phyloP scores from a whole-genome alignment of 2,888 invertebrate species.

The Gnatocerus cornutus region DNA sequence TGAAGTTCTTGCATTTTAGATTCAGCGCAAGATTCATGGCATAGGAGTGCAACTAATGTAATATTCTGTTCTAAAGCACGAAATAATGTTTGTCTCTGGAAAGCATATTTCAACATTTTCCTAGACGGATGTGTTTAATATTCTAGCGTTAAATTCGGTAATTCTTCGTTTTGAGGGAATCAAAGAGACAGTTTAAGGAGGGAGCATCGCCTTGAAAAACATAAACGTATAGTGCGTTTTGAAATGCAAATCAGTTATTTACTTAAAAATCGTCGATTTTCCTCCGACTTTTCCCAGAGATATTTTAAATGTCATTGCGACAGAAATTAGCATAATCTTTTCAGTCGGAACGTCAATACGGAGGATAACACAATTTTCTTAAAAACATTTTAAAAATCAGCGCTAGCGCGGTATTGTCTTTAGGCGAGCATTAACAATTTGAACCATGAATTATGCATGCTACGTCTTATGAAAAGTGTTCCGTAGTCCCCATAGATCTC shows the following conservation, averaged over 20 bases:
- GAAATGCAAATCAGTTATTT: constrained; percentile 46
- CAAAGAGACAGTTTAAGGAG: constrained; percentile 16
- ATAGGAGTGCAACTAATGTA: neutral
- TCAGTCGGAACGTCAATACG: constrained; percentile 54
- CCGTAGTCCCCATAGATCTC: constrained; percentile 54
- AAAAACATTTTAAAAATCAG: constrained; percentile 60
- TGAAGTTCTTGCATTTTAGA: constrained; percentile 4
- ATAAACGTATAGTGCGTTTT: constrained; percentile 38
- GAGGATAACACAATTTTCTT: constrained; percentile 55
- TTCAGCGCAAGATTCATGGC: neutral
- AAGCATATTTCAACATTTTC: too few species aligned
- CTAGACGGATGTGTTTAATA: neutral
- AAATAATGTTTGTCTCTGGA: too few species aligned
- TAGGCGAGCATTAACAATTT: constrained; percentile 66
- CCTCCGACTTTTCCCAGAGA: constrained; percentile 36
- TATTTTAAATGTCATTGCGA: constrained; percentile 48
- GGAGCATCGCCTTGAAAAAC: constrained; percentile 23
- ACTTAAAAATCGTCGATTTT: constrained; percentile 39
- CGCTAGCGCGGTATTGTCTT: constrained; percentile 62
- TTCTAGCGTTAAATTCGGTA: neutral
- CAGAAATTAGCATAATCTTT: constrained; percentile 54
- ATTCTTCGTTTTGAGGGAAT: constrained; percentile 5
- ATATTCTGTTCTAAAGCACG: neutral
- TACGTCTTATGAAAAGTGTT: constrained; percentile 60
- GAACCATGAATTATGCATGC: constrained; percentile 64